These are phyloP conservation scores for Martes martes DNA, from an alignment of 2,113 vertebrate genomes.

Conservation along the genomic window DNA sequence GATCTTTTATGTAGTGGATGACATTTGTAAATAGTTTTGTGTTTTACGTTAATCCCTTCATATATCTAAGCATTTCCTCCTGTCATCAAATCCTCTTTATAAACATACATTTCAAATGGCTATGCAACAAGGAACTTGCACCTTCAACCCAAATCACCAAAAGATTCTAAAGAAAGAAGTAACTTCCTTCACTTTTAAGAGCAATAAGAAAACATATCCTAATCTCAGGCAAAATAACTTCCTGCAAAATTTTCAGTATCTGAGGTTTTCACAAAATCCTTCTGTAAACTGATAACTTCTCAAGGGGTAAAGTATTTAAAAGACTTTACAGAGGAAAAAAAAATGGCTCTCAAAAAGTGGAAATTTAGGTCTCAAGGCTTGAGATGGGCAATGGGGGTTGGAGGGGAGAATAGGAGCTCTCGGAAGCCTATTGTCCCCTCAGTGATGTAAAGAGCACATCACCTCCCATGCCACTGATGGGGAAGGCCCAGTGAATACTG, in stretches of 20 bases:
- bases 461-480: neutral
- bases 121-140: neutral
- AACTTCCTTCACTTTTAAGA: slow-evolving; percentile 3
- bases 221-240: neutral
- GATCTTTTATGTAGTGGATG: neutral
- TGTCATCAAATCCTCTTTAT: neutral
- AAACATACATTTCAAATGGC: neutral
- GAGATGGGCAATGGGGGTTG: neutral
- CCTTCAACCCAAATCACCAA: neutral
- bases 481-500: neutral
- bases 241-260: neutral
- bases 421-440: neutral
- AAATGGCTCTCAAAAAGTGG: neutral
- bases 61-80: neutral
- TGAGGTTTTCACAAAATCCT: neutral
- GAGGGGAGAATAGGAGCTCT: no score
- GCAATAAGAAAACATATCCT: neutral
- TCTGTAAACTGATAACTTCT: neutral
- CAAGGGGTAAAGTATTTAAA: neutral
- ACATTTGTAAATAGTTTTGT: neutral
- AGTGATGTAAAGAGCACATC: neutral
- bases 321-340: neutral
- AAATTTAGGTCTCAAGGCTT: neutral
- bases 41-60: neutral
- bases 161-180: neutral